Percentiles rank a stretch among this genome's conserved stretches.
Evolutionary conservation across 2,113 vertebrate genomes (phyloP).

Genomic region (Brevimyrus niger): DNA sequence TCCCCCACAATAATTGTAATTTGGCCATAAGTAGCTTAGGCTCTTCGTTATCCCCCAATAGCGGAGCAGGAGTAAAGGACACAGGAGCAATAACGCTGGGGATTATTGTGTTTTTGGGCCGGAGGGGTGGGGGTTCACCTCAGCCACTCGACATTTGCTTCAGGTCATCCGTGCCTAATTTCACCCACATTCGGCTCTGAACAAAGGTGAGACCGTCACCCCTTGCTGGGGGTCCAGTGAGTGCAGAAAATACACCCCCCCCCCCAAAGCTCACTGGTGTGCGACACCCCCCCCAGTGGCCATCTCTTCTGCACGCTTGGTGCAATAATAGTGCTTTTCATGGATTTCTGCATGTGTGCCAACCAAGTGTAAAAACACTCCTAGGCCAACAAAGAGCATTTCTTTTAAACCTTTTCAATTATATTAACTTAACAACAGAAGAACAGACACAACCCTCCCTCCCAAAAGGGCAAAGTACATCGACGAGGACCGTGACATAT

Average conservation of each 20-base stretch:
- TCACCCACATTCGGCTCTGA: conserved; percentile 14
- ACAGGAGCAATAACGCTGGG: not conserved
- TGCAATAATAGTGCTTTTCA: not conserved
- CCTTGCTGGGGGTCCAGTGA: conserved; percentile 1
- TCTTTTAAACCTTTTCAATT: not conserved
- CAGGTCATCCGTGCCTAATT: conserved; percentile 26
- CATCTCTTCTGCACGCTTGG: not conserved
- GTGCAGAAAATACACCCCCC: not conserved
- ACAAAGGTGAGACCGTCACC: conserved; percentile 12
- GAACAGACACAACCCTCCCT: not conserved
- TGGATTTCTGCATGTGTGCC: not conserved
- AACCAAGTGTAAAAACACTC: not conserved
- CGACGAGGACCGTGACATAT: conserved; percentile 19
- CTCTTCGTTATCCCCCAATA: conserved; percentile 11
- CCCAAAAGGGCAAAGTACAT: not conserved
- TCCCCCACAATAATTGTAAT: conserved; percentile 23
- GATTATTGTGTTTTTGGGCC: conserved; percentile 6
- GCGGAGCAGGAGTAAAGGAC: not conserved
- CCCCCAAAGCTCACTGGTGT: not conserved
- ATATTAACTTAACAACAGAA: conserved; percentile 5
- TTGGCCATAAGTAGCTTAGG: conserved; percentile 21
- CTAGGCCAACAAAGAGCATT: not conserved
- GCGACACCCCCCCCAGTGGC: not conserved
- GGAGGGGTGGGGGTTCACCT: not conserved
- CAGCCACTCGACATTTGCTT: conserved; percentile 14